Base-by-base conservation (phyloP, 2,797 vertebrate species). In the Poecilia wingei region DNA sequence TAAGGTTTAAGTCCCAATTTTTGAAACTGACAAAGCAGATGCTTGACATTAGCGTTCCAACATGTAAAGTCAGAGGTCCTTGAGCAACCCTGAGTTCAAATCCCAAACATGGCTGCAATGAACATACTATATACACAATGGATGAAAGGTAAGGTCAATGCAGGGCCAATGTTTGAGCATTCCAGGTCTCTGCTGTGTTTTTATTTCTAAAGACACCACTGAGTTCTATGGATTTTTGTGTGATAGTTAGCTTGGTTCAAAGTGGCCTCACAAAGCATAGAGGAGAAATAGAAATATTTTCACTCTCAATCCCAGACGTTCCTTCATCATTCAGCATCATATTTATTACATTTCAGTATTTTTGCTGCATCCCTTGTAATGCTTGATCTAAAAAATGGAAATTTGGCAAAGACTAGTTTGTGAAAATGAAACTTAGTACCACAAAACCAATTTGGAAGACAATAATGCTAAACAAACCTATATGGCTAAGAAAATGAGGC, bases 401-500 rank as follows among this genome's bases (percentile, higher is more conserved):
- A 53, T 53, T 22, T 71, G 68, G 66, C 49, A 9, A 74, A 53
- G 46, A 31, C 25, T 45, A 45, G 64, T 18, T 22, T 45, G 47
- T 2, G 31, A 69, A 46, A 74, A 25, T 36, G 33, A 68, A 66
- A 49, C 59, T 46, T 73, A n/a, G 31, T 3, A 20, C 57, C 33
- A 80, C 76, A 78, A 84, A 72, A 75, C 8, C 10, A 45, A 66
- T 84, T 76, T 76, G 76, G 66, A 68, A 75, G 57, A 85, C 20
- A 25, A 64, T 76, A 14, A 57, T 39, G 64, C 70, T 74, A 77
- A 84, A 80, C 55, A 79, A 85, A 83, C 78, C 28, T 51, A 3
- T 13, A 43, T 46, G 1, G n/a, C 76, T 18, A 64, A 84, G 33
- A 79, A 84, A 81, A 71, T 0, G 6, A 49, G 74, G 68, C 61